Percentiles rank a stretch among this genome's conserved stretches.
phyloP scores from a whole-genome alignment of 2,888 invertebrate species.

The Bhutanitis thaidina region DNA sequence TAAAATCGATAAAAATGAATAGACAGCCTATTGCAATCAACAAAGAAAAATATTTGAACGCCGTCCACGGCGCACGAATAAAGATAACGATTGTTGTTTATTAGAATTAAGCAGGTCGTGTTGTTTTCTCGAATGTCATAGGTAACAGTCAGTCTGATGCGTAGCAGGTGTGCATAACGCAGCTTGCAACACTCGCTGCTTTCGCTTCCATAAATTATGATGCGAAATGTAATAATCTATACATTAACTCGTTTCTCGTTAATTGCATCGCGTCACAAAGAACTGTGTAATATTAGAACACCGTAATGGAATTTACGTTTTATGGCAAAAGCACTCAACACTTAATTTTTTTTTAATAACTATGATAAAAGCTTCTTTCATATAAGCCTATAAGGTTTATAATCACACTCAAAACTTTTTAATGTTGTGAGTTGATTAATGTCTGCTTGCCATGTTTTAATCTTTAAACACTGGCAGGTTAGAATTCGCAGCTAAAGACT shows the following conservation, averaged over 20 bases:
- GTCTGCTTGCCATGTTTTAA: too few relatives aligned
- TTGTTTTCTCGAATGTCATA: conserved; percentile 55
- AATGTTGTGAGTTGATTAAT: too few relatives aligned
- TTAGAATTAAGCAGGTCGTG: conserved; percentile 5
- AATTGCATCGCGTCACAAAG: conserved; percentile 6
- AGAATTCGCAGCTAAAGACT: too few relatives aligned
- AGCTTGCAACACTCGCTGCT: conserved; percentile 34
- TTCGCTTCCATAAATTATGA: conserved; percentile 4
- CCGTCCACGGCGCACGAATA: not conserved
- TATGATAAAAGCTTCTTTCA: conserved; percentile 4
- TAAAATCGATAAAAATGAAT: conserved; percentile 8
- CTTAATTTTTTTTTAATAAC: conserved; percentile 3
- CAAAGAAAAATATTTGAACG: conserved; percentile 8
- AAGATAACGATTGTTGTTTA: conserved; percentile 11
- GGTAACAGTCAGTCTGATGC: conserved; percentile 46
- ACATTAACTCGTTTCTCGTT: not conserved
- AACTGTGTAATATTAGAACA: conserved; percentile 2
- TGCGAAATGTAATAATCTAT: conserved; percentile 9
- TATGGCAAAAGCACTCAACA: not conserved
- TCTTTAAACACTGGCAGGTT: too few relatives aligned
- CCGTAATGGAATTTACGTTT: not conserved
- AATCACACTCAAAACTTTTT: too few relatives aligned
- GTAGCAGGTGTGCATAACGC: conserved; percentile 54
- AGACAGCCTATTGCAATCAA: not conserved
- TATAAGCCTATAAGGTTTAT: too few relatives aligned